phyloP scores from a whole-genome alignment of 2,888 invertebrate species.

The Hypomecis atomaria region DNA sequence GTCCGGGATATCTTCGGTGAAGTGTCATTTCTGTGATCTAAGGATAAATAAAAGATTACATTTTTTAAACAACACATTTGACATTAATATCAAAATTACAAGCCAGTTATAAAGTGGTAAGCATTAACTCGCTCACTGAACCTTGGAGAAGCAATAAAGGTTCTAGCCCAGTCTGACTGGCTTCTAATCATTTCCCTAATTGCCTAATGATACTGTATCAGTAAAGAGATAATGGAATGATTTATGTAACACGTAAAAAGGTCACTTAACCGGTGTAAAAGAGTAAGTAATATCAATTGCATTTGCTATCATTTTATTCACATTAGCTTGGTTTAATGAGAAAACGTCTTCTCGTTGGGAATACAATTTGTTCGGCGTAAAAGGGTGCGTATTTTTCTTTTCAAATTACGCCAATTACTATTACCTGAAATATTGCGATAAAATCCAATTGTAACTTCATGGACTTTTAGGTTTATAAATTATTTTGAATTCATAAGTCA shows the following conservation, averaged over 20 bases:
- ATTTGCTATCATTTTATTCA: slow-evolving; percentile 69
- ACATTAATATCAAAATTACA: neutral
- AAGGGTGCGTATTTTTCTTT: slow-evolving; percentile 42
- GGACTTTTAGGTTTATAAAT: no score
- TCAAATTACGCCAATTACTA: no score
- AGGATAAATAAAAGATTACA: no score
- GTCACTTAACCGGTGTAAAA: slow-evolving; percentile 63
- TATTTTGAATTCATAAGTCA: no score
- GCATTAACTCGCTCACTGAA: slow-evolving; percentile 11
- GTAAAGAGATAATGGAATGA: slow-evolving; percentile 33
- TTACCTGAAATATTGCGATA: no score
- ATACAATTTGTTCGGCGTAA: slow-evolving; percentile 44
- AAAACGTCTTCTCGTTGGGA: slow-evolving; percentile 55
- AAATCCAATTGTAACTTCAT: no score
- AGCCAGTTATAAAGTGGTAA: slow-evolving; percentile 8
- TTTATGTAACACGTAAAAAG: slow-evolving; percentile 57
- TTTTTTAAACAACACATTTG: neutral
- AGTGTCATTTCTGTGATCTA: no score
- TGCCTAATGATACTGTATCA: slow-evolving; percentile 38
- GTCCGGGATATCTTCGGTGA: no score
- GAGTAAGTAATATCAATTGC: slow-evolving; percentile 69
- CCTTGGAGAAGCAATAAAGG: slow-evolving; percentile 13
- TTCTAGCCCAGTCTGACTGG: slow-evolving; percentile 8
- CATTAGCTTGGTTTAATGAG: slow-evolving; percentile 70
- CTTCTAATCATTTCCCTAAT: slow-evolving; percentile 27